These are phyloP conservation scores for Etheostoma nigrum DNA, from an alignment of 2,797 vertebrate genomes.

Conservation along the genomic window DNA sequence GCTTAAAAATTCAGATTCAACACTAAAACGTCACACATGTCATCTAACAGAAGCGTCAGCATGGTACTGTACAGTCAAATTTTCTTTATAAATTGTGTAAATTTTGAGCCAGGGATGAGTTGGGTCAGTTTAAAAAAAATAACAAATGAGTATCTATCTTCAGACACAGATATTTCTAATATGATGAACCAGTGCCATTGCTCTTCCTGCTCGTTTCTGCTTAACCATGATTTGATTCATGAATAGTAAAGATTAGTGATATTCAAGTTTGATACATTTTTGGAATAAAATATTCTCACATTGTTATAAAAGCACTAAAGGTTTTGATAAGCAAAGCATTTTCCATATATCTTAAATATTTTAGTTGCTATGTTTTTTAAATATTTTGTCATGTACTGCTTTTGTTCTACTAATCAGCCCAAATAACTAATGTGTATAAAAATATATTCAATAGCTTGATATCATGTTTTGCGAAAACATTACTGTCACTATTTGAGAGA, in stretches of 20 bases:
- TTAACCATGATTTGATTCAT: slow-evolving; percentile 32
- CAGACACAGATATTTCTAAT: slow-evolving; percentile 56
- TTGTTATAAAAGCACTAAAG: background rate
- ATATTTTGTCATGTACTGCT: background rate
- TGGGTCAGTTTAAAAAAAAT: slow-evolving; percentile 2
- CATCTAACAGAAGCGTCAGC: background rate
- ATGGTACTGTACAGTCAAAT: background rate
- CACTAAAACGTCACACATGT: background rate
- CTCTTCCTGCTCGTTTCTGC: slow-evolving; percentile 17
- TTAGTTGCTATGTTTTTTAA: background rate
- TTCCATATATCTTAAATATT: slow-evolving; percentile 13
- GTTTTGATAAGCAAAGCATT: slow-evolving; percentile 42
- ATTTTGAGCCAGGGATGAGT: slow-evolving; percentile 15
- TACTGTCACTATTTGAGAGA: background rate
- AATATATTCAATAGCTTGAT: background rate
- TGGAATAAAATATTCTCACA: slow-evolving; percentile 22
- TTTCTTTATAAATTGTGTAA: background rate
- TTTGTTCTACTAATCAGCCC: background rate
- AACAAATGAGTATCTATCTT: slow-evolving; percentile 14
- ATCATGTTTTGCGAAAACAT: slow-evolving; percentile 20
- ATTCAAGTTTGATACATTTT: slow-evolving; percentile 37
- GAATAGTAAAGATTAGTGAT: slow-evolving; percentile 21
- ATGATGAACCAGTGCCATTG: slow-evolving; percentile 9
- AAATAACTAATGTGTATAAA: slow-evolving; percentile 1
- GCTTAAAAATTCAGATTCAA: slow-evolving; percentile 9